Conservation (phyloP, 2,888 invertebrate genomes). For the Gasteruption jaculator region DNA sequence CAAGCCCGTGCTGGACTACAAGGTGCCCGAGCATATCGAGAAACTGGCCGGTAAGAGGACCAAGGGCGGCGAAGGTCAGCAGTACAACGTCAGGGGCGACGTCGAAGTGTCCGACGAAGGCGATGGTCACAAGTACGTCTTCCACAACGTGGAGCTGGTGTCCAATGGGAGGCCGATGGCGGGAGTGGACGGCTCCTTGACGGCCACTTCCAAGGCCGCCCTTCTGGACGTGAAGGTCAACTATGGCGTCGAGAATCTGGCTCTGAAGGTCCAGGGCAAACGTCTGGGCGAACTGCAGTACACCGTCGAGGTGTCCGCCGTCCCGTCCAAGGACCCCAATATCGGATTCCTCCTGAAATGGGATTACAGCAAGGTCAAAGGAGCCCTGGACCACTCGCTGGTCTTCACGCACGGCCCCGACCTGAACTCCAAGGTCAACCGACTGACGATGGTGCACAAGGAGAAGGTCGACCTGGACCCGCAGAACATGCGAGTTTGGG, state of each 20-base stretch:
- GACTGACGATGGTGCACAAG: constrained; percentile 51
- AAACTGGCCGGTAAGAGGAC: constrained; percentile 32
- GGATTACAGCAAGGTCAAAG: constrained; percentile 51
- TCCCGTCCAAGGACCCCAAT: constrained; percentile 60
- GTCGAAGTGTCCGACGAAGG: constrained; percentile 50
- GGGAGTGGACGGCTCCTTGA: constrained; percentile 56
- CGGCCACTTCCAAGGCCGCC: constrained; percentile 46
- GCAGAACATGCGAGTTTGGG: constrained; percentile 53
- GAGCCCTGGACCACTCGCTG: constrained; percentile 53
- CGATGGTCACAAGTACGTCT: constrained; percentile 54
- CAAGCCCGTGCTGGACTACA: constrained; percentile 67
- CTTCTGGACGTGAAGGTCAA: constrained; percentile 55
- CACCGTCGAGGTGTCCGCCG: constrained; percentile 54
- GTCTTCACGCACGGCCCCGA: constrained; percentile 63
- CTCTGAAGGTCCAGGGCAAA: constrained; percentile 54
- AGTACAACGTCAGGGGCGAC: constrained; percentile 57
- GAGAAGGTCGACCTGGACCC: constrained; percentile 26
- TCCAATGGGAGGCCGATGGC: constrained; percentile 51
- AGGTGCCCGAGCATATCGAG: constrained; percentile 57
- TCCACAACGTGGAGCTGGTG: constrained; percentile 57
- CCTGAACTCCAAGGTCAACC: constrained; percentile 56
- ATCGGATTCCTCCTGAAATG: constrained; percentile 61
- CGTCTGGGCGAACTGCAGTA: constrained; percentile 49
- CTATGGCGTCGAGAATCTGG: constrained; percentile 52
- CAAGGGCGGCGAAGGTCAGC: constrained; percentile 32